Evolutionary conservation across 2,113 vertebrate genomes (phyloP), one percentile per base, ranked within the genome.

Genomic region (Sialia sialis): DNA sequence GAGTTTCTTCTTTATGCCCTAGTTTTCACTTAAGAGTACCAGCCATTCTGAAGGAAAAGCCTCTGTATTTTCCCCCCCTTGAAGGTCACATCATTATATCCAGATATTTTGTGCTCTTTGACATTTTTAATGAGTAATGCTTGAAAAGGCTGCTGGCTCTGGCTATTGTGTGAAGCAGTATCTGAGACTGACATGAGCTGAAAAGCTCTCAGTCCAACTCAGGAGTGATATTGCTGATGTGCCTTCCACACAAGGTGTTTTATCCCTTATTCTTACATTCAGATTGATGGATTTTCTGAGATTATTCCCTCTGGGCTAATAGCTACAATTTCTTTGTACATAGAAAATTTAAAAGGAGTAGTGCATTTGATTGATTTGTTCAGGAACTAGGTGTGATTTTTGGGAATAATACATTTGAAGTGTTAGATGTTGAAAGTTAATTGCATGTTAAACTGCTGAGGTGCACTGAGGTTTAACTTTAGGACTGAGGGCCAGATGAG

Each of bases 281-380:
- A 81, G 55, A 90, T 72, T 90, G 83, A 90, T 92, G 64, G 72
- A 84, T 93, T 90, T 95, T 44, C 90, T 69, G 36, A 72, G 89
- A 93, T 96, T 92, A 77, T 78, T 88, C 89, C 92, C 89, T 87
- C 86, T 66, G 68, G 95, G 94, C 86, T 93, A 93, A 94, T 91
- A 70, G 83, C 39, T 92, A 34, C 60, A 55, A 67, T 92, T 94
- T 92, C 76, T 88, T 85, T 88, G 70, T 93, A 91, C 59, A 13
- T 62, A 43, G 78, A 83, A 66, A 79, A 80, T 90, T 60, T 86
- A 86, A 92, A 86, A 88, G 83, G 76, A 86, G 41, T 41, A 58
- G 68, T 54, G 76, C 54, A 54, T 90, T 86, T 95, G 94, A 95
- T 91, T 78, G 93, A 96, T 96, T 90, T 85, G 62, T 73, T 90